phyloP scores from a whole-genome alignment of 2,797 vertebrate genomes.

The Clarias platycephalus region DNA sequence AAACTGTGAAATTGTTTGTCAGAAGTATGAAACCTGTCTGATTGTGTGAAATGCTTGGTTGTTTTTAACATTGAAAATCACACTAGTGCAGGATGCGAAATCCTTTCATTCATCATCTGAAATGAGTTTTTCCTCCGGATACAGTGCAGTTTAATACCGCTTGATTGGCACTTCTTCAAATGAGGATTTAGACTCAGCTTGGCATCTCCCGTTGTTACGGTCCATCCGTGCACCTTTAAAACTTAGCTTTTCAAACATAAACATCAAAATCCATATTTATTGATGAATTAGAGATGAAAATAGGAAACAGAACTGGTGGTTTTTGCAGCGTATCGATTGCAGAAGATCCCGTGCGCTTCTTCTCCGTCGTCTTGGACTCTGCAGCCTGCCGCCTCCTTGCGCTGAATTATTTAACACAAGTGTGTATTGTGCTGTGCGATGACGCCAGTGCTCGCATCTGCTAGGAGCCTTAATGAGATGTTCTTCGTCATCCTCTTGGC shows the following conservation, averaged over 20 bases:
- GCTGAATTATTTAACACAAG: slow-evolving; percentile 55
- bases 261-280: neutral
- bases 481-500: neutral
- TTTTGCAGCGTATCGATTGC: slow-evolving; percentile 14
- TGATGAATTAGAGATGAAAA: neutral
- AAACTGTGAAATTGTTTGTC: neutral
- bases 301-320: slow-evolving; percentile 1
- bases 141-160: neutral
- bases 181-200: neutral
- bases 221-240: neutral
- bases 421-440: slow-evolving; percentile 37
- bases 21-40: neutral
- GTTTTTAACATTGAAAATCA: neutral
- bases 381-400: slow-evolving; percentile 31
- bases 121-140: neutral
- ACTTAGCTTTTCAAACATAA: neutral
- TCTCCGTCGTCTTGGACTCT: neutral
- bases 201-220: neutral
- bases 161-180: neutral
- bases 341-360: neutral
- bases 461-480: slow-evolving; percentile 34
- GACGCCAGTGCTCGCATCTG: slow-evolving; percentile 42
- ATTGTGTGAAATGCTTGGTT: neutral
- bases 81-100: neutral
- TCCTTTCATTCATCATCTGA: neutral